phyloP scores from a whole-genome alignment of 2,113 vertebrate species.

The Bubo scandiacus region DNA sequence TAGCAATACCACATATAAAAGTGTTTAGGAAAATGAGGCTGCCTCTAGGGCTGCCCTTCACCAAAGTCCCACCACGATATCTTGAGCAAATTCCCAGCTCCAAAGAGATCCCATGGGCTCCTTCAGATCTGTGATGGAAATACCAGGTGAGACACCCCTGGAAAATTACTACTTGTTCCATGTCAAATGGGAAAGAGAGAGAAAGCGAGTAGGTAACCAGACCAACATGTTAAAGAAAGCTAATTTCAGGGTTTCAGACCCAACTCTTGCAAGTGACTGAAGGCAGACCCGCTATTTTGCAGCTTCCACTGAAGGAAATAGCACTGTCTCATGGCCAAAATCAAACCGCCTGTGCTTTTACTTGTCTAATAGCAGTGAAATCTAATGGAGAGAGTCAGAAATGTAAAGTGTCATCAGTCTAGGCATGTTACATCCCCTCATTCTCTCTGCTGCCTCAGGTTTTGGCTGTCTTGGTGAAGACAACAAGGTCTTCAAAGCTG shows the following conservation, averaged over 20 bases:
- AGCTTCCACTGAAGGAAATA: not conserved
- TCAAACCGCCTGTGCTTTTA: not conserved
- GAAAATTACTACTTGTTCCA: not conserved
- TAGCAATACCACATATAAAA: not conserved
- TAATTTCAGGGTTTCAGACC: not conserved
- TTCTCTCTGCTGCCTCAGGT: not conserved
- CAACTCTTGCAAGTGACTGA: not conserved
- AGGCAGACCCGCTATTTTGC: not conserved
- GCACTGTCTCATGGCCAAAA: not conserved
- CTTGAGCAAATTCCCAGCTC: not conserved
- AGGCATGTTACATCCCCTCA: not conserved
- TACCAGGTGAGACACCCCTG: not conserved
- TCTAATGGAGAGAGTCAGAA: not conserved
- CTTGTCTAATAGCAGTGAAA: not conserved
- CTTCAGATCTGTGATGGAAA: not conserved
- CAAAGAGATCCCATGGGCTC: not conserved
- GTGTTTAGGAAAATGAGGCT: not conserved
- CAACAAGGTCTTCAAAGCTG: not conserved
- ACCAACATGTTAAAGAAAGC: not conserved
- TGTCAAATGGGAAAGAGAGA: not conserved
- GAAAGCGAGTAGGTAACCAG: not conserved
- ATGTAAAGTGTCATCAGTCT: not conserved
- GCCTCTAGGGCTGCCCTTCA: not conserved
- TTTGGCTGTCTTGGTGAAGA: not conserved
- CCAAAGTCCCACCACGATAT: not conserved